Percentiles rank a stretch among this genome's conserved stretches.
These are phyloP conservation scores for Triplophysa siluroides DNA, from an alignment of 2,113 vertebrate genomes.

Conservation along the genomic window DNA sequence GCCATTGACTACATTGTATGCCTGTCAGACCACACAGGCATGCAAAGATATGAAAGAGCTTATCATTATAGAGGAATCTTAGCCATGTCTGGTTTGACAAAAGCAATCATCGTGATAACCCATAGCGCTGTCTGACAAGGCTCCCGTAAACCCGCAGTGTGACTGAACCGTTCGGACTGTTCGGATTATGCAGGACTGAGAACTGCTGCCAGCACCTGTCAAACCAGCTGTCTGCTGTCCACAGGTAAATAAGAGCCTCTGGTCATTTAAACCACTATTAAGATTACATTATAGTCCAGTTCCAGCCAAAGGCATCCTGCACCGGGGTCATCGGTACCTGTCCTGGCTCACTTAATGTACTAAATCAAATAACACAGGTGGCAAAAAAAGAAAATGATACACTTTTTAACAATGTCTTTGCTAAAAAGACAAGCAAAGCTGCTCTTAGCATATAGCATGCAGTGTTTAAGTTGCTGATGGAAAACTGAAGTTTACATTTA, in stretches of 20 bases:
- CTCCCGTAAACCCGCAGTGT: constrained; percentile 28
- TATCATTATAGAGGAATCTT: constrained; percentile 41
- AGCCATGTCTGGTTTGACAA: constrained; percentile 41
- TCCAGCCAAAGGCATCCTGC: constrained; percentile 19
- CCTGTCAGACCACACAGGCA: constrained; percentile 28
- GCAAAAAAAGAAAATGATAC: no score
- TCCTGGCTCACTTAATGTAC: no score
- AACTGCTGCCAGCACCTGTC: constrained; percentile 44
- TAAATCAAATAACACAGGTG: no score
- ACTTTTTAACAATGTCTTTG: no score
- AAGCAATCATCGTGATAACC: constrained; percentile 43
- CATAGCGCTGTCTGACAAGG: constrained; percentile 32
- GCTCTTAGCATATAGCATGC: no score
- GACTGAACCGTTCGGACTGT: constrained; percentile 30
- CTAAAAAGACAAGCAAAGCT: no score
- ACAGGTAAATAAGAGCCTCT: constrained; percentile 44
- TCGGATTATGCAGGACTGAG: constrained; percentile 41
- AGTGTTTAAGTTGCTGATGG: no score
- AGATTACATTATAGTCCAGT: constrained; percentile 2
- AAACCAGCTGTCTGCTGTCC: constrained; percentile 41
- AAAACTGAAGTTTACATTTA: no score
- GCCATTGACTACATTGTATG: constrained; percentile 1
- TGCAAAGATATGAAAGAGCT: constrained; percentile 23
- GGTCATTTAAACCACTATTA: constrained; percentile 47
- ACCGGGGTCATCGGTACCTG: neutral